Evolutionary conservation across 2,888 invertebrate genomes (phyloP), one percentile per base, ranked within the genome.

Genomic region (Ectemnius continuus): DNA sequence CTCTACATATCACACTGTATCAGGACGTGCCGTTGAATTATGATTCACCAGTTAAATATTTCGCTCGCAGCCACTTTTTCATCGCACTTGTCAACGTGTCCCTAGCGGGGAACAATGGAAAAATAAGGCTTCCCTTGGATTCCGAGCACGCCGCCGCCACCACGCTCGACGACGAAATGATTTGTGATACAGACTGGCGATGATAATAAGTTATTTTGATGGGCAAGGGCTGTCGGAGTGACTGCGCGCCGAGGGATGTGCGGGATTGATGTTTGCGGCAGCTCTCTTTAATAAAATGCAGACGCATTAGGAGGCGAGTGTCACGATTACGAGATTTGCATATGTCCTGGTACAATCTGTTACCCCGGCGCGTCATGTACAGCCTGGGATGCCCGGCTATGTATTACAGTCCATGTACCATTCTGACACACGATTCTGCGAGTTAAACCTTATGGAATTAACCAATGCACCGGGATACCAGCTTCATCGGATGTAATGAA

Each of bases 21-120:
- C 69, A 64, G 61, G 70, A 73, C 70, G 73, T 59, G 75, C 62
- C 69, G 60, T 60, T 70, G 74, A 76, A 81, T 83, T 83, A 81
- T 83, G 81, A 82, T 82, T 82, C 81, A 83, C 81, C 81, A 81
- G 82, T 77, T 73, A 82, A 82, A 79, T 75, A 83, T 81, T 76
- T 82, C 70, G 48, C 61, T 66, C 65, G 73, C 60, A 77, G 78
- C 74, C 70, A 76, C 79, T 82, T 82, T 82, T 82, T 82, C 82
- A 74, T 67, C 70, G 59, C 28, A 52, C 57, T 59, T 67, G 78
- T 78, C 72, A 67, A 76, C 73, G 70, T 48, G 23, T 52, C 47
- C 61, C 67, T 60, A 46, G 26, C 52, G 8, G 20, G 48, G 61
- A 0, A 8, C 8, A 16, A 16, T 23, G 26, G 26, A 59, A 64